Evolutionary conservation across 2,888 invertebrate genomes (phyloP).

Genomic region (Rhagophthalmus giganteus): DNA sequence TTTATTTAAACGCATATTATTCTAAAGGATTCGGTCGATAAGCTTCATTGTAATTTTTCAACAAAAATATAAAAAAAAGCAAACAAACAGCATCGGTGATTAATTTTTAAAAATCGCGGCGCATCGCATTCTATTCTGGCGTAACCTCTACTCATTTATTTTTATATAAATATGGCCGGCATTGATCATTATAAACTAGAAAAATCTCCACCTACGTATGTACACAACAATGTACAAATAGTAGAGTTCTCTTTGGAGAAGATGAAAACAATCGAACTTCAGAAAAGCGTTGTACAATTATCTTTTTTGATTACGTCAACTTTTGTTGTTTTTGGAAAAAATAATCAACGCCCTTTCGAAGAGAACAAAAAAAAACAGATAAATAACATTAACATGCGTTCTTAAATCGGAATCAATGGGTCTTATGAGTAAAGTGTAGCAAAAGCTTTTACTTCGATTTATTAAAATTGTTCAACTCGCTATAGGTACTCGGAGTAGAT

Average conservation of each 20-base stretch:
- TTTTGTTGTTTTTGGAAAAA: neutral
- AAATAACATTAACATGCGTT: conserved; percentile 7
- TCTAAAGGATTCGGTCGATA: neutral
- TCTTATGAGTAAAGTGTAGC: too few relatives aligned
- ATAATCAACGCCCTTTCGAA: neutral
- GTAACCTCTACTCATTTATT: conserved; percentile 4
- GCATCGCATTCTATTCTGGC: neutral
- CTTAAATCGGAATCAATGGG: neutral
- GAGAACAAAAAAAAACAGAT: neutral
- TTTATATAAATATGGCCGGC: conserved; percentile 30
- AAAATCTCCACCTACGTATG: conserved; percentile 3
- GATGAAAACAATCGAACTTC: too few relatives aligned
- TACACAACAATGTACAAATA: neutral
- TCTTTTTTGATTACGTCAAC: neutral
- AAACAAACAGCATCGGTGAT: neutral
- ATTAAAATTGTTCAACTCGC: too few relatives aligned
- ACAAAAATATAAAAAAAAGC: neutral
- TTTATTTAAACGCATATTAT: neutral
- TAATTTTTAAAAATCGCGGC: neutral
- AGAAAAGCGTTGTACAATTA: neutral
- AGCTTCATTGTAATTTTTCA: neutral
- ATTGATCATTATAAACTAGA: conserved; percentile 16
- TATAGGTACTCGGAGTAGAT: too few relatives aligned
- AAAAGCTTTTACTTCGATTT: too few relatives aligned
- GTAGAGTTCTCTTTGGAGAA: too few relatives aligned